Conservation (phyloP, 2,113 vertebrate species). For the Alethe castanea region DNA sequence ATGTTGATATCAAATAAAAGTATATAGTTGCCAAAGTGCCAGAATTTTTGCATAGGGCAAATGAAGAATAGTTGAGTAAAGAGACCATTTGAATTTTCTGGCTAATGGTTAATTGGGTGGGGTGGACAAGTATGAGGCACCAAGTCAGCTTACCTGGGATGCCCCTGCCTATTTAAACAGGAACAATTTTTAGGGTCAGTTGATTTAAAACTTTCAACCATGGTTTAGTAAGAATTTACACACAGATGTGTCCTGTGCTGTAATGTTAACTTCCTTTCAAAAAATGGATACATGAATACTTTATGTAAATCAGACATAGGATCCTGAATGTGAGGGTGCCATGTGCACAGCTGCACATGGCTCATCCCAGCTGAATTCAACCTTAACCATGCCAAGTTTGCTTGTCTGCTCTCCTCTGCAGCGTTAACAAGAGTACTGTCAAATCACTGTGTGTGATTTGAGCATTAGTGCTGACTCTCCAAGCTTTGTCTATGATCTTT, state of each 20-base stretch:
- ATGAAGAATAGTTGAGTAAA: neutral
- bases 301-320: neutral
- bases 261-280: neutral
- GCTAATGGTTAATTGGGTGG: neutral
- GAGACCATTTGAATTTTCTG: neutral
- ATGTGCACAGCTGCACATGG: neutral
- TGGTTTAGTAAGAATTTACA: neutral
- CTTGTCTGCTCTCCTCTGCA: neutral
- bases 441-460: neutral
- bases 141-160: neutral
- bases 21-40: neutral
- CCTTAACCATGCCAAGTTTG: neutral
- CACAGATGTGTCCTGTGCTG: neutral
- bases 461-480: neutral
- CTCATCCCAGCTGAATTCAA: neutral
- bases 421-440: neutral
- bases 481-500: neutral
- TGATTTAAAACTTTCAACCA: neutral
- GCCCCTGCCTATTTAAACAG: neutral
- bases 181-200: neutral
- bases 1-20: neutral
- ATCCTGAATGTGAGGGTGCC: neutral
- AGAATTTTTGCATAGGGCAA: neutral
- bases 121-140: neutral
- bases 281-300: neutral